Evolutionary conservation across 1,140 invertebrate genomes (phyloP), one percentile per base, ranked within the genome.

Genomic region (Scaptodrosophila lebanonensis): DNA sequence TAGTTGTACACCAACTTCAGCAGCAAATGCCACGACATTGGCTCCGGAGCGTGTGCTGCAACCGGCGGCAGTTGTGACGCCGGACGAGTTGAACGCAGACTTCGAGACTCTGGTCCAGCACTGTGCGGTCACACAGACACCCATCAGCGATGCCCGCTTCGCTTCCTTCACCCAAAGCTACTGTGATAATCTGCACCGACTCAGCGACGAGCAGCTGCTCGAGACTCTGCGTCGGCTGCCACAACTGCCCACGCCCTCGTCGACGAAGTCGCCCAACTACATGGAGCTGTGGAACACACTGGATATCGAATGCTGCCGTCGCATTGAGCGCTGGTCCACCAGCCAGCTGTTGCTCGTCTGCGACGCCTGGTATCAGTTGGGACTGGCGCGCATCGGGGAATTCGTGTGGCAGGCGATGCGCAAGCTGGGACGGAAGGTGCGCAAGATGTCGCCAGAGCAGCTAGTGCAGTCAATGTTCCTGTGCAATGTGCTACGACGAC

Each of bases 381-480:
- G 83, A 7, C 30, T 89, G 25, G 73, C 54, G 4, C 71, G 76
- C 49, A 70, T 86, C 2, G 63, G 76, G 2, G 66, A 89, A 27
- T 91, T 84, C 50, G 83, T 89, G 22, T 88, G 68, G 66, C 59
- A 83, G 33, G 67, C 88, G 0, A 27, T 91, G 1, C 88, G 88
- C 29, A 89, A 88, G 70, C 11, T 90, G 1, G 69, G 86, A 0
- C 73, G 75, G 3, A 90, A 89, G 61, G 32, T 87, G 4, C 43
- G 83, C 1, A 84, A 84, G 49, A 53, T 92, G 18, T 85, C 77
- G 1, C 84, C 88, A 1, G 82, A 87, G n/a, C 82, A 91, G 25
- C 68, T 91, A 12, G 73, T 92, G 0, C 88, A 91, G 44, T 82
- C 87, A 6, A 87, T 91, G 66, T 92, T 90, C 61, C 84, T 88